These are phyloP conservation scores for Sebastes nivosus DNA, from an alignment of 2,797 vertebrate species.

Conservation along the genomic window DNA sequence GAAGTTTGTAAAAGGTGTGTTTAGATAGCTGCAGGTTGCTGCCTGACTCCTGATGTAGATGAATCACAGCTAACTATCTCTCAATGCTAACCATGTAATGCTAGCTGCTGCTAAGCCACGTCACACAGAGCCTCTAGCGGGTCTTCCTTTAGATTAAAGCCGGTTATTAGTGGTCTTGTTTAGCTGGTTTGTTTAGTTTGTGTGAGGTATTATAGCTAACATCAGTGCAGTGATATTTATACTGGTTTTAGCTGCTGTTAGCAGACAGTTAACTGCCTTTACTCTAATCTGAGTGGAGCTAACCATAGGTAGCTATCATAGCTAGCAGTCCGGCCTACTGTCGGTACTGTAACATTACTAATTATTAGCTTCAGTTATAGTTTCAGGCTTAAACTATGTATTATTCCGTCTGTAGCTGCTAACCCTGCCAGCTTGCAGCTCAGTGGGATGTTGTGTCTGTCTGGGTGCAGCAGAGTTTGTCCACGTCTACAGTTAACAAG, in stretches of 20 bases:
- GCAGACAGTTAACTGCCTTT: no score
- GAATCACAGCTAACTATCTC: not conserved
- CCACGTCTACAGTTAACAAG: slow-evolving; percentile 47
- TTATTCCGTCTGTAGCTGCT: accelerated
- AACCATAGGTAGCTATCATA: no score
- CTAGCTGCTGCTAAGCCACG: slow-evolving; percentile 54
- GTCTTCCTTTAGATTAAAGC: not conserved
- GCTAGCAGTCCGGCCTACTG: not conserved
- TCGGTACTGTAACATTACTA: no score
- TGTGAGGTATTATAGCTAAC: accelerated
- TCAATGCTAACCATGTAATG: not conserved
- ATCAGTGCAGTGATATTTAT: not conserved
- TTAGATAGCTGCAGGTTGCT: no score
- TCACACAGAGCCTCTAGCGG: slow-evolving; percentile 26
- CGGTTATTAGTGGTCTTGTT: not conserved
- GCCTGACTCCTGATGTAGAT: no score
- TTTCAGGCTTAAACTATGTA: not conserved
- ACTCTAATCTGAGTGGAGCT: not conserved
- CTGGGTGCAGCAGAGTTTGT: slow-evolving; percentile 10
- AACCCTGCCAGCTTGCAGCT: not conserved
- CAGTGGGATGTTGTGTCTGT: not conserved
- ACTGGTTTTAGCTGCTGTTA: accelerated
- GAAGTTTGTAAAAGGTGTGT: no score
- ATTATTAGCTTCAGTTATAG: no score
- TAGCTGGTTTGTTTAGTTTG: not conserved